Base-by-base conservation (phyloP, 2,888 invertebrate species). In the Hyposoter didymator region DNA sequence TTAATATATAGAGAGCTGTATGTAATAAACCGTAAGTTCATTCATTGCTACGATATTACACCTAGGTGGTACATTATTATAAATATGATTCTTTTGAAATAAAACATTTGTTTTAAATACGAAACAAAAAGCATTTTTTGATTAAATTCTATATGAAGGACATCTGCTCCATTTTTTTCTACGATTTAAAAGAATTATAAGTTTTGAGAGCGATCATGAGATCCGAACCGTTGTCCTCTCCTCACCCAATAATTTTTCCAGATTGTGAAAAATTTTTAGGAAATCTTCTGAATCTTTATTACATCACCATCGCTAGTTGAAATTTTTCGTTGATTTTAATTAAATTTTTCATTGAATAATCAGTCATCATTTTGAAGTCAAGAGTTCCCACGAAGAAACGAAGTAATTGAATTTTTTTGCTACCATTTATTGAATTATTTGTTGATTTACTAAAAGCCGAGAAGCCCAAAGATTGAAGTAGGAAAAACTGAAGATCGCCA, bases 91-190 rank as follows among this genome's bases (percentile, higher is more conserved):
- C 55, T 93, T 93, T 92, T 80, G 89, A 92, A 93, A 93, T 92
- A 92, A 93, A 93, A 92, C 89, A 91, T 93, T 93, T 93, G 93
- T 93, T 93, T 93, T 92, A 91, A 93, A 92, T 91, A 92, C 86
- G 89, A 47, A 78, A 82, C n/a, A 67, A 84, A 78, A 35, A n/a
- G 47, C 45, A 19, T 74, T 39, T 64, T 64, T 52, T 6, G 12
- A 59, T 59, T 64, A n/a, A 39, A 72, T 69, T 45, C 10, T 22
- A 14, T 47, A 6, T 69, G 22, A 28, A 6, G 10, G 3, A 55
- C 12, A 12, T 5, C 28, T 14, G 28, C 5, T 59, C 1, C 6
- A 14, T 28, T 59, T 59, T 59, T 28, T 59, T 12, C 59, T 14
- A 59, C 28, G 14, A 14, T 28, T 28, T 6, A 14, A 28, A 14